These are phyloP conservation scores for Rhynchophorus ferrugineus DNA, from an alignment of 1,140 invertebrate species.

Conservation along the genomic window DNA sequence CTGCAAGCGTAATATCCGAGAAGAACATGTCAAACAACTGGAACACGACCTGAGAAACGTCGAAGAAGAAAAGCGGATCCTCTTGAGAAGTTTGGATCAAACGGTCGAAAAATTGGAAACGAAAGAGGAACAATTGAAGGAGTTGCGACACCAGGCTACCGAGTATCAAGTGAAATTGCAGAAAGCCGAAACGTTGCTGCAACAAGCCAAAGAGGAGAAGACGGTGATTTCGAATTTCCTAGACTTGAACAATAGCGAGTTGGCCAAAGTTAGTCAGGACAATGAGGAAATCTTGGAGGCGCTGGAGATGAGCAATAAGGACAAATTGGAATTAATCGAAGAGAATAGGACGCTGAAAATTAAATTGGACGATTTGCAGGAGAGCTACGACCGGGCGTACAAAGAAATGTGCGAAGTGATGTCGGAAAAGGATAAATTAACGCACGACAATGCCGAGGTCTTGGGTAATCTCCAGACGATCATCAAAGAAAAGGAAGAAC, in stretches of 20 bases:
- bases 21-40: background rate
- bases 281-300: constrained; percentile 23
- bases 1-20: background rate
- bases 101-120: constrained; percentile 8
- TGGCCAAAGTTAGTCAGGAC: constrained; percentile 18
- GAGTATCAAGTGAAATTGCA: too few species aligned
- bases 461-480: constrained; percentile 13
- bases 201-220: constrained; percentile 22
- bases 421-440: background rate
- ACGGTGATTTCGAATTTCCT: constrained; percentile 18
- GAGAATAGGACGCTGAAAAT: constrained; percentile 13
- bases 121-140: constrained; percentile 8
- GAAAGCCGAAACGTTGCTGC: background rate
- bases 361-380: constrained; percentile 9
- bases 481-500: constrained; percentile 18
- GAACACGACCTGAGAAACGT: background rate
- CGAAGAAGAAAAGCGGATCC: constrained; percentile 1
- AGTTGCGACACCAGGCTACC: background rate
- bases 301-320: constrained; percentile 21
- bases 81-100: constrained; percentile 1
- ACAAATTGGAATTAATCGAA: constrained; percentile 14
- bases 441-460: constrained; percentile 8
- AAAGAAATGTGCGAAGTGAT: constrained; percentile 10
- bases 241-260: constrained; percentile 16
- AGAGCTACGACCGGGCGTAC: constrained; percentile 13